Percentiles rank a stretch among this genome's conserved stretches.
Conservation (phyloP, 1,140 invertebrate species). For the Orius insidiosus region DNA sequence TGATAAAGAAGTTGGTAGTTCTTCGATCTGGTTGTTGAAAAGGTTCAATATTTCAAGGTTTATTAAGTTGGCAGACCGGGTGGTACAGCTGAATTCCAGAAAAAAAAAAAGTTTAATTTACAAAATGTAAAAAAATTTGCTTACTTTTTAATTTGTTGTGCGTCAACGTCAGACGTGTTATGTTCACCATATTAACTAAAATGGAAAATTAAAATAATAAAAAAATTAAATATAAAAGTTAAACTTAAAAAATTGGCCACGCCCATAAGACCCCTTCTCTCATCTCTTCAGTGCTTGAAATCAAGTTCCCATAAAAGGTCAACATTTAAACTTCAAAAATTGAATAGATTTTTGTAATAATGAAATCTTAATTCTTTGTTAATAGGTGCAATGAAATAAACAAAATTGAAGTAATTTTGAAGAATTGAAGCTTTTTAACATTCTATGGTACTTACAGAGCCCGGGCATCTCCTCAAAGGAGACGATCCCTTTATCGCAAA, state of each 20-base stretch:
- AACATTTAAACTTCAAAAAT: conserved; percentile 13
- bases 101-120: too few species aligned
- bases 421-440: too few species aligned
- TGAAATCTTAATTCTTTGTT: too few species aligned
- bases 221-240: conserved; percentile 10
- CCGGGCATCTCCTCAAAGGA: conserved; percentile 85
- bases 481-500: conserved; percentile 78
- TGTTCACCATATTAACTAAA: conserved; percentile 62
- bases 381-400: too few species aligned
- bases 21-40: conserved; percentile 90
- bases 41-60: conserved; percentile 93
- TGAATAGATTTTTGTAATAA: too few species aligned
- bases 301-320: conserved; percentile 38
- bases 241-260: conserved; percentile 20
- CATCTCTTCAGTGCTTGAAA: too few species aligned
- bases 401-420: too few species aligned
- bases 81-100: conserved; percentile 68
- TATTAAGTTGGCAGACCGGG: conserved; percentile 81
- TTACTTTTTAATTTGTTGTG: conserved; percentile 74
- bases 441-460: conserved; percentile 72
- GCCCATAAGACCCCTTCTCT: conserved; percentile 21
- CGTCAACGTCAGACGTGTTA: conserved; percentile 79
- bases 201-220: conserved; percentile 22
- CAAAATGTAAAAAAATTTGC: too few species aligned
- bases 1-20: conserved; percentile 84